Conservation (phyloP, 2,888 invertebrate species). For the Nemotelus pantherinus region DNA sequence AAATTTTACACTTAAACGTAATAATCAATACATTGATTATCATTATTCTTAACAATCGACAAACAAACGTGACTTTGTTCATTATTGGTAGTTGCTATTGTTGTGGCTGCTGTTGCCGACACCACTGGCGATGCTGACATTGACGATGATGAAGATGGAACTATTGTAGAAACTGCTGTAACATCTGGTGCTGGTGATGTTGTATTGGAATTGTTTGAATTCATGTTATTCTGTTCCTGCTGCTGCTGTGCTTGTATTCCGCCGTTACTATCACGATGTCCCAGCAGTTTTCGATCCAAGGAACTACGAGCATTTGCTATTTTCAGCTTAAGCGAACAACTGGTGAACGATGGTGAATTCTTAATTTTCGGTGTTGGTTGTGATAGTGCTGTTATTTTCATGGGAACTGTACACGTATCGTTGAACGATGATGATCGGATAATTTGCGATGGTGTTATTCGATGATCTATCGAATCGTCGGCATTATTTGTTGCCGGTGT, state of each 20-base stretch:
- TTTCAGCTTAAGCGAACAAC: slow-evolving; percentile 48
- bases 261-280: too few species aligned
- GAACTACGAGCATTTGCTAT: slow-evolving; percentile 46
- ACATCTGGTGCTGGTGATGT: slow-evolving; percentile 22
- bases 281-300: slow-evolving; percentile 45
- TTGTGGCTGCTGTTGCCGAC: not conserved
- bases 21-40: slow-evolving; percentile 48
- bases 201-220: not conserved
- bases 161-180: not conserved
- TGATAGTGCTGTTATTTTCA: slow-evolving; percentile 47
- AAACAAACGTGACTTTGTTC: slow-evolving; percentile 39
- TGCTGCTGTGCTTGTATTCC: not conserved
- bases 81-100: slow-evolving; percentile 17
- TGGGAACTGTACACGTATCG: slow-evolving; percentile 50
- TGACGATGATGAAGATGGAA: not conserved
- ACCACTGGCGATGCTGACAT: not conserved
- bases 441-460: slow-evolving; percentile 22
- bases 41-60: slow-evolving; percentile 47
- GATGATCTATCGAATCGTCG: slow-evolving; percentile 13
- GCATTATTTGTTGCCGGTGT: slow-evolving; percentile 22
- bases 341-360: slow-evolving; percentile 49
- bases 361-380: slow-evolving; percentile 44
- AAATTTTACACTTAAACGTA: slow-evolving; percentile 46
- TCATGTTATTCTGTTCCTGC: slow-evolving; percentile 4
- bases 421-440: slow-evolving; percentile 51